Evolutionary conservation across 2,113 vertebrate species (phyloP).

Genomic region (Salvelinus namaycush): DNA sequence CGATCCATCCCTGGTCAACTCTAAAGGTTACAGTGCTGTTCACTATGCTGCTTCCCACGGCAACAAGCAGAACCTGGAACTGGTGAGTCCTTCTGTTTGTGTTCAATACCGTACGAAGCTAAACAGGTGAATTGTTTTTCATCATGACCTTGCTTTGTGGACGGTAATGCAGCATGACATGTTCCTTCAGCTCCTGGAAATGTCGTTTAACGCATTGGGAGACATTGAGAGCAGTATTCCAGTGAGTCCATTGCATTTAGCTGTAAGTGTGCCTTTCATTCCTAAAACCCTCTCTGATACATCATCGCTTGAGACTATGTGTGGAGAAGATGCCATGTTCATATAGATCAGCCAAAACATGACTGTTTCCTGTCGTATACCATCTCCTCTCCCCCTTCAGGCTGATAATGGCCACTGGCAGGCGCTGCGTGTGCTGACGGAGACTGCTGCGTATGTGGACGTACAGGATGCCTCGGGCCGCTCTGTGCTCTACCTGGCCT

Average conservation of each 20-base stretch:
- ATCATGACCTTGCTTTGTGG: too few relatives aligned
- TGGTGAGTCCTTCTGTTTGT: slow-evolving; percentile 76
- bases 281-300: neutral
- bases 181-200: slow-evolving; percentile 88
- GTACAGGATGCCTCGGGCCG: slow-evolving; percentile 89
- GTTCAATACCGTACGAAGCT: neutral
- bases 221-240: slow-evolving; percentile 94
- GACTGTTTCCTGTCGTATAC: neutral
- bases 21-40: slow-evolving; percentile 93
- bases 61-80: slow-evolving; percentile 93
- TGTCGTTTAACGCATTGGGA: slow-evolving; percentile 97
- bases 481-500: slow-evolving; percentile 91
- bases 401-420: slow-evolving; percentile 96
- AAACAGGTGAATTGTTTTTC: neutral
- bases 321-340: neutral
- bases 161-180: neutral
- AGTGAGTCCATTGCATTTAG: slow-evolving; percentile 96
- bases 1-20: slow-evolving; percentile 93
- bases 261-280: slow-evolving; percentile 81
- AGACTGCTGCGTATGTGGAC: slow-evolving; percentile 92
- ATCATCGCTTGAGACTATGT: neutral
- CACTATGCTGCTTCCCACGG: slow-evolving; percentile 97
- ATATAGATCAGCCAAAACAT: neutral
- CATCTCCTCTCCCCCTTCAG: slow-evolving; percentile 59
- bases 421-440: slow-evolving; percentile 89